Base-by-base conservation (phyloP, 2,797 vertebrate species). In the Acrossocheilus wenchowensis region DNA sequence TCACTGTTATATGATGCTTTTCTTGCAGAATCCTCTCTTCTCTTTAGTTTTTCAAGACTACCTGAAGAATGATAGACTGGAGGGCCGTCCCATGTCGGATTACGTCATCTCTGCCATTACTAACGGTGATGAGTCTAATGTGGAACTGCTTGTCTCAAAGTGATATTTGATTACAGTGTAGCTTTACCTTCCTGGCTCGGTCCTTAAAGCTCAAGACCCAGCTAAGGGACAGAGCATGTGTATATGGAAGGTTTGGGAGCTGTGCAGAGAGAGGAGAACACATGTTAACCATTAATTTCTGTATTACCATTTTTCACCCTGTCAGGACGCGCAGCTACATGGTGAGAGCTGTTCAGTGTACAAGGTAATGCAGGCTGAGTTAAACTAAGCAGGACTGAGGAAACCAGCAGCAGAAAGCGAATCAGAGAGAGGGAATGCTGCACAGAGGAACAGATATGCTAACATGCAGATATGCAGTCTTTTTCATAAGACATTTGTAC, bases 271-370 rank as follows among this genome's bases (percentile, higher is more conserved):
- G 88, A 93, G 89, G 93, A 92, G 93, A 95, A 94, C 97, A 97
- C 96, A 94, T 97, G 97, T 95, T 97, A 97, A 93, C 94, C 93
- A 97, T 97, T 97, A 95, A 96, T 96, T 95, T 95, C 94, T 94
- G 92, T 93, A 95, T 97, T 96, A 97, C 97, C 96, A 97, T 97
- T 97, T 97, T 97, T 97, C 97, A 97, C 96, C 95, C 93, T 97
- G 96, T 97, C 96, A 95, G 95, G 92, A 94, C 93, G 78, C 93
- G 93, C 93, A 92, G 91, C 94, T 95, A 92, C 87, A 92, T 92
- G 81, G 89, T 93, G 93, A 94, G 95, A 80, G 86, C 96, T 97
- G 97, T 94, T 92, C 93, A 96, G 94, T 97, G 97, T 97, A 96
- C 92, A 34, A 88, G 66, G 87, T 96, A 97, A 97, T 97, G 94